These are phyloP conservation scores for Oenanthe oenanthe DNA, from an alignment of 2,113 vertebrate species.

Conservation along the genomic window DNA sequence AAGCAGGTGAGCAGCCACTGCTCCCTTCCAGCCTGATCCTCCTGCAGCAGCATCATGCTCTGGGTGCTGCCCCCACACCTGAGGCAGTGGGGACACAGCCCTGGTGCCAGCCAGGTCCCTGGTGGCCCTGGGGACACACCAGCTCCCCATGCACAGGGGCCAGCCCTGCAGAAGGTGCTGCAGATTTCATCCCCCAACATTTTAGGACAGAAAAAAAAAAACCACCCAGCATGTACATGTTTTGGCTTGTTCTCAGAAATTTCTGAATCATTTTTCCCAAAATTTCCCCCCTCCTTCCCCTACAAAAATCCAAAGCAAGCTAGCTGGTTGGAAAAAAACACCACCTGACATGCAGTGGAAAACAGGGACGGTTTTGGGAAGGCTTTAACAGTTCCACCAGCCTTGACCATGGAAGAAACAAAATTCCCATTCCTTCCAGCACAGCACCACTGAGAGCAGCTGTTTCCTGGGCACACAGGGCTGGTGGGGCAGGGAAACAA, in stretches of 20 bases:
- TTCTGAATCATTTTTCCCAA: background rate
- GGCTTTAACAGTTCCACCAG: background rate
- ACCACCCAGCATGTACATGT: rapidly evolving
- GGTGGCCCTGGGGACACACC: rapidly evolving
- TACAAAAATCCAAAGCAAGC: background rate
- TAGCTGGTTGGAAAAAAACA: background rate
- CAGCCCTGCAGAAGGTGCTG: background rate
- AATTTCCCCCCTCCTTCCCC: background rate
- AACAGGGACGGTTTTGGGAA: background rate
- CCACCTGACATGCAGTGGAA: background rate
- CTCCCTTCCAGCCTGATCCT: background rate
- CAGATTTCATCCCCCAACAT: background rate
- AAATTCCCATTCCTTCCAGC: background rate
- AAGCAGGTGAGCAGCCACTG: background rate
- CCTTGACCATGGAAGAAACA: background rate
- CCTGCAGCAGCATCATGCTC: background rate
- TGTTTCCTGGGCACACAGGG: background rate
- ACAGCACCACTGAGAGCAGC: background rate
- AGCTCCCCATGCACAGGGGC: background rate
- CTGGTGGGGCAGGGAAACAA: background rate
- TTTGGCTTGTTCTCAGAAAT: background rate
- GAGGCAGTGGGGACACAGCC: background rate
- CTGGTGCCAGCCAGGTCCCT: rapidly evolving
- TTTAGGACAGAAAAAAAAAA: background rate
- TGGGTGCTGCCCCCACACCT: rapidly evolving